Evolutionary conservation across 2,113 vertebrate genomes (phyloP), one percentile per base, ranked within the genome.

Genomic region (Corythoichthys intestinalis): DNA sequence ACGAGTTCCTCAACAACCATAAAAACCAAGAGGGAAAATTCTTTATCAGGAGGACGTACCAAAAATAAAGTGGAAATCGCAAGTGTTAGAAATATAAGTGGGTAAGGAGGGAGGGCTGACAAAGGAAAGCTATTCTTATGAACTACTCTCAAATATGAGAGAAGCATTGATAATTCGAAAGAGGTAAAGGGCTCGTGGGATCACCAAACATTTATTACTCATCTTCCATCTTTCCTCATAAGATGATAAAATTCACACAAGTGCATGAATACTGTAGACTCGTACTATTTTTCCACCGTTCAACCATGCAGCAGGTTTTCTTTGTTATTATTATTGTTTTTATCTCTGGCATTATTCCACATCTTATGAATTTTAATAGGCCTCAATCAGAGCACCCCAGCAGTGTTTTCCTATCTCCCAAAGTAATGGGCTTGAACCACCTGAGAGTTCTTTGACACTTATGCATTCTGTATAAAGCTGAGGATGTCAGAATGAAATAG

Each of bases 281-380:
- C 34, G 9, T 58, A 37, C 12, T 58, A 75, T 71, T 48, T 37
- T 49, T 72, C 69, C 47, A 38, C 67, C 83, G 76, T 84, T 82
- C 74, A 77, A 66, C 57, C 41, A 6, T 65, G 72, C 63, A 46
- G 67, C 65, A 64, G 54, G 69, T 47, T 72, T 66, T 69, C 57
- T 61, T 56, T 58, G 4, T 66, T 77, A 66, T 71, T 53, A 53
- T 60, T 68, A 69, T 73, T 53, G 28, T 60, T 54, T 71, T 84
- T 74, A 86, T 88, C 84, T 88, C 84, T 83, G 74, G 75, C 79
- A 85, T 83, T 89, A 84, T 88, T 88, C 87, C 78, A 86, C 88
- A 88, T 84, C 88, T 89, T 90, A 90, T 91, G 89, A 90, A 91
- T 91, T 91, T 91, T 91, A 89, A 91, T 89, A 83, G 85, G 84